phyloP scores from a whole-genome alignment of 2,113 vertebrate species.

The Hippocampus zosterae region DNA sequence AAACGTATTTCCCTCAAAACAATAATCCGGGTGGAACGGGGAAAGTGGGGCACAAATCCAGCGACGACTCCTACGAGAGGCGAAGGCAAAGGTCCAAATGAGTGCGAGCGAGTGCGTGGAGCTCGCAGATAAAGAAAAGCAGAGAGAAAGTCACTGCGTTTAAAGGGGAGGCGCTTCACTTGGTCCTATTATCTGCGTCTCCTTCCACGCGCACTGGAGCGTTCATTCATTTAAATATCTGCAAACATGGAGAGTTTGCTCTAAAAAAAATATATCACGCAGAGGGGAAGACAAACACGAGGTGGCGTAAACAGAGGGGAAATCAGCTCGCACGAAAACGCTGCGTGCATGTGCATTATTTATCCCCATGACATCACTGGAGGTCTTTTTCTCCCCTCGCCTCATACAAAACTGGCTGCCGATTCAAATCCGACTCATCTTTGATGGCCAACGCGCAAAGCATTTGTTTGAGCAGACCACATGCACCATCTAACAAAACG shows the following conservation, averaged over 20 bases:
- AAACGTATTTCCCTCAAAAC: neutral
- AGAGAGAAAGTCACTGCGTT: constrained; percentile 54
- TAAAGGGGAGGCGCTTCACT: constrained; percentile 69
- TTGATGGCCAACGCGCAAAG: neutral
- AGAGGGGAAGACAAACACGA: neutral
- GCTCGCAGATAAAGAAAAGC: constrained; percentile 15
- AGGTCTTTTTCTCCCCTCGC: neutral
- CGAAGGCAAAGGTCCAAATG: constrained; percentile 45
- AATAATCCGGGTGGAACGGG: neutral
- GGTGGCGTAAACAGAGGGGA: neutral
- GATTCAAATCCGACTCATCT: neutral
- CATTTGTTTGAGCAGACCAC: neutral
- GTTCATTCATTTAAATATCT: constrained; percentile 58
- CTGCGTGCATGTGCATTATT: constrained; percentile 51
- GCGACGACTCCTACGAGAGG: constrained; percentile 27
- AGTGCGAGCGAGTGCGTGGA: constrained; percentile 31
- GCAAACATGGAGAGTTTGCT: constrained; percentile 30
- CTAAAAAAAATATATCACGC: constrained; percentile 5
- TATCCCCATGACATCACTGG: constrained; percentile 47
- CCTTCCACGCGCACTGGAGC: constrained; percentile 49
- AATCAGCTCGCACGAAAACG: constrained; percentile 22
- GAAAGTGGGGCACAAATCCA: neutral
- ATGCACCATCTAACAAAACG: neutral
- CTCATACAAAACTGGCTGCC: neutral
- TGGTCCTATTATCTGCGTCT: constrained; percentile 40